Base-by-base conservation (phyloP, 2,113 vertebrate genomes). In the Daboia siamensis region DNA sequence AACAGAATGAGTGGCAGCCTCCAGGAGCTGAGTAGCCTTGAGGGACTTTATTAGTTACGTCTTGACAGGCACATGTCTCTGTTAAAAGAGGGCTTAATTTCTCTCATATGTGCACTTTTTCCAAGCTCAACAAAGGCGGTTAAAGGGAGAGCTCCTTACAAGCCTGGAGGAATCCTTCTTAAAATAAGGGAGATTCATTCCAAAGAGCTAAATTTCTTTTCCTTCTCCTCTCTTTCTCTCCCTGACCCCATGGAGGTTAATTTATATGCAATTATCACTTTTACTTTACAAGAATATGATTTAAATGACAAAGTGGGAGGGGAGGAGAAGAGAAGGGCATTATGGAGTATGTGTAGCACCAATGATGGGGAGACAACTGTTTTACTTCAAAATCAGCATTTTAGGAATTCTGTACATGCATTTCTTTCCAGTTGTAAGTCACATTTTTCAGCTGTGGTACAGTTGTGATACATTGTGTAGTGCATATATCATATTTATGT, bases 21-120 rank as follows among this genome's bases (percentile, higher is more conserved):
- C 93, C 94, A 97, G 97, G 97, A 97, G 96, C 97, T 97, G 97
- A 98, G 95, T 96, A 96, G 98, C 96, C 98, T 98, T 98, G 93
- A 96, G 97, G 97, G 98, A 98, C 98, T 98, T 98, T 98, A 98
- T 98, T 98, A 98, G 98, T 97, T 97, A 96, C 97, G 98, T 98
- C 98, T 97, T 99, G 98, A 99, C 98, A 98, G 98, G 98, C 98
- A 98, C 98, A 98, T 98, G 98, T 99, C 98, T 98, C 98, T 98
- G 98, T 97, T 98, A 98, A 80, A 98, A 98, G 97, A 98, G 98
- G 97, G 97, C 98, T 98, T 99, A 99, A 99, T 99, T 98, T 98
- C 97, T 99, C 98, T 98, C 98, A 99, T 98, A 98, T 99, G 98
- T 98, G 98, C 97, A 97, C 98, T 98, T 98, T 99, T 99, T 99